These are phyloP conservation scores for Aegithalos caudatus DNA, from an alignment of 2,113 vertebrate species.

Conservation along the genomic window DNA sequence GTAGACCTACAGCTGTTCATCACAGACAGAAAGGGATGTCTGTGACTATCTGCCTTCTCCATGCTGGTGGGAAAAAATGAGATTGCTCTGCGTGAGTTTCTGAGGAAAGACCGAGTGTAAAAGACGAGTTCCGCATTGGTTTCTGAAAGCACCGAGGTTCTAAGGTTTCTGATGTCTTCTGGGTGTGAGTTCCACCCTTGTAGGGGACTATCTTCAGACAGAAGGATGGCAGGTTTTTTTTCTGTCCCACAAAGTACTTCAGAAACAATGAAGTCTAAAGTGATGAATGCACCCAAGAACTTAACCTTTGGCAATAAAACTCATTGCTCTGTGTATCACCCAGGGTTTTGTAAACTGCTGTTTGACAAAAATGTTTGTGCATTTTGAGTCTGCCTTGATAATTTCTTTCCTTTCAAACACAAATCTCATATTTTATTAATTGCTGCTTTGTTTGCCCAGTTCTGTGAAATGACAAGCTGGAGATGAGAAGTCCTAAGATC, in stretches of 20 bases:
- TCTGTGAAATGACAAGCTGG: neutral
- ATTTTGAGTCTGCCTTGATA: neutral
- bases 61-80: neutral
- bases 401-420: neutral
- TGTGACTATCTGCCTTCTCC: neutral
- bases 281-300: neutral
- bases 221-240: neutral
- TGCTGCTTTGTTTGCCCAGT: neutral
- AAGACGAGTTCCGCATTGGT: neutral
- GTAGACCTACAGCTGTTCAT: neutral
- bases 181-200: neutral
- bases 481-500: neutral
- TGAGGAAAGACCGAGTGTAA: neutral
- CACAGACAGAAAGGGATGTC: neutral
- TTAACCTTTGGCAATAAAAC: neutral
- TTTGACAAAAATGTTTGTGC: neutral
- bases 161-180: constrained; percentile 38
- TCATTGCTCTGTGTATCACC: neutral
- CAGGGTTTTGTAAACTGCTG: neutral
- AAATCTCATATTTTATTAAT: neutral
- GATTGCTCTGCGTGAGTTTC: constrained; percentile 33
- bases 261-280: neutral
- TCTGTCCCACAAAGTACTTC: neutral
- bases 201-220: neutral
- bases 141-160: constrained; percentile 25